Evolutionary conservation across 92 coral and sea anemone genomes (phyloP).

Genomic region (Zoanthus gigantus): DNA sequence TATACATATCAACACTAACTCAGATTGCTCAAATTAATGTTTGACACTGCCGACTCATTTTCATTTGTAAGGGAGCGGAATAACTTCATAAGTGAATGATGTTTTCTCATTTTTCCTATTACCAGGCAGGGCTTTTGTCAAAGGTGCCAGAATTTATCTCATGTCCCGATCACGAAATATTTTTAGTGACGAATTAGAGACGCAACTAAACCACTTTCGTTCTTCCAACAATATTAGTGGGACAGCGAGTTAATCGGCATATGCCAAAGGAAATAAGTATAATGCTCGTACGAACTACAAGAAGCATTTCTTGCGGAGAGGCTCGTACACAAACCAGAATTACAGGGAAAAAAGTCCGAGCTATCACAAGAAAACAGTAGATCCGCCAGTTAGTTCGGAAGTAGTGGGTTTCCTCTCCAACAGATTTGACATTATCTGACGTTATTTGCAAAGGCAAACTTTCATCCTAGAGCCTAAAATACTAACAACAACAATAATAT

Average conservation of each 20-base stretch:
- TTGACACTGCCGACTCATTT: too few species aligned
- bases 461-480: background rate
- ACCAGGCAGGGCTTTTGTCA: too few species aligned
- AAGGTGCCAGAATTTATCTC: background rate
- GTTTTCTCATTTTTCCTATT: too few species aligned
- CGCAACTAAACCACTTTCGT: conserved; percentile 55
- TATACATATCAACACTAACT: too few species aligned
- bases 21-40: too few species aligned
- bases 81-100: too few species aligned
- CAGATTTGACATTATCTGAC: background rate
- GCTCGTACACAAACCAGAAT: background rate
- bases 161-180: conserved; percentile 59
- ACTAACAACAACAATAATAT: background rate
- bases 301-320: background rate
- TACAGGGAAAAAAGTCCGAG: background rate
- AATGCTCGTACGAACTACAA: background rate
- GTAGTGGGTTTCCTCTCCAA: background rate
- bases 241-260: background rate
- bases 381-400: background rate
- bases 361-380: background rate
- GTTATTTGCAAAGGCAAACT: background rate
- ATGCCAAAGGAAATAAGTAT: background rate
- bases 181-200: conserved; percentile 63
- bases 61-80: too few species aligned
- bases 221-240: conserved; percentile 11